Evolutionary conservation across 2,113 vertebrate species (phyloP).

Genomic region (Megalops atlanticus): DNA sequence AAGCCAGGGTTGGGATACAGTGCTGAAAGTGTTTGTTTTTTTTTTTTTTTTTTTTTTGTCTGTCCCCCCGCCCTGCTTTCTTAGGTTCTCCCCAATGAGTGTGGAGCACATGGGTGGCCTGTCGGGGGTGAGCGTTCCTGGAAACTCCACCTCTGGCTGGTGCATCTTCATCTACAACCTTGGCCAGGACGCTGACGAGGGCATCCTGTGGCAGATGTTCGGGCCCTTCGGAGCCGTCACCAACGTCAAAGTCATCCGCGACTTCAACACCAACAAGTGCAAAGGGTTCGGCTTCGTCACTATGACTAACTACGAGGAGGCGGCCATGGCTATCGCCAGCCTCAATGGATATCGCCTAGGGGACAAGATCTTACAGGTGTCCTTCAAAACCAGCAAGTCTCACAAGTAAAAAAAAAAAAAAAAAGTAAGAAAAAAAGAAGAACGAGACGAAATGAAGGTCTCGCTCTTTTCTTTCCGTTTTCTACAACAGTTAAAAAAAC

Average conservation of each 20-base stretch:
- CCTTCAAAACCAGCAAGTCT: slow-evolving; percentile 99
- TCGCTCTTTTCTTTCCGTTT: neutral
- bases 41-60: no score
- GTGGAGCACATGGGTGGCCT: slow-evolving; percentile 96
- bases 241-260: slow-evolving; percentile 98
- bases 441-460: neutral
- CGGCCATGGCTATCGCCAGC: slow-evolving; percentile 97
- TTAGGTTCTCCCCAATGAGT: slow-evolving; percentile 97
- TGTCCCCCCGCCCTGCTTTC: slow-evolving; percentile 35
- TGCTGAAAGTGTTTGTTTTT: neutral
- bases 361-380: slow-evolving; percentile 99
- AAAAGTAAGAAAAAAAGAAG: slow-evolving; percentile 38
- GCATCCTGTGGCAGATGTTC: slow-evolving; percentile 99
- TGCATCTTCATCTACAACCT: slow-evolving; percentile 99
- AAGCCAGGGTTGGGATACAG: neutral
- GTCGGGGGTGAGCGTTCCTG: slow-evolving; percentile 86
- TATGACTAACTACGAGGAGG: slow-evolving; percentile 99
- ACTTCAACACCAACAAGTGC: slow-evolving; percentile 99
- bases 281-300: slow-evolving; percentile 99
- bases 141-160: slow-evolving; percentile 90
- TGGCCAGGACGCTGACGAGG: slow-evolving; percentile 95
- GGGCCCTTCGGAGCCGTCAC: slow-evolving; percentile 97
- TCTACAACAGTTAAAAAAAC: slow-evolving; percentile 17
- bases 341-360: slow-evolving; percentile 97
- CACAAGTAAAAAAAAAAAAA: slow-evolving; percentile 82